Base-by-base conservation (phyloP, 2,888 invertebrate genomes). In the Malacosoma neustria region DNA sequence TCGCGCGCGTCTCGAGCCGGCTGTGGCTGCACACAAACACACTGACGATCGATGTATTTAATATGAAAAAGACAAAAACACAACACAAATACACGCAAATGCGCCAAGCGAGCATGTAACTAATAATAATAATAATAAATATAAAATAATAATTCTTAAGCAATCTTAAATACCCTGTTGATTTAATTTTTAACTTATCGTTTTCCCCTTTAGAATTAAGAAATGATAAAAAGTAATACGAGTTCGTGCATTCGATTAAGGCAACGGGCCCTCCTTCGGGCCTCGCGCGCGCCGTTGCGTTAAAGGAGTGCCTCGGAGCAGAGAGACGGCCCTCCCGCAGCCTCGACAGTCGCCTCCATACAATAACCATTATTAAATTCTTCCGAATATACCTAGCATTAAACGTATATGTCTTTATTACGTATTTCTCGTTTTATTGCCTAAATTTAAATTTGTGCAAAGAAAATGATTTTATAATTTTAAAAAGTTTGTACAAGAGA, bases 141-240 rank as follows among this genome's bases (percentile, higher is more conserved):
- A 84, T 71, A 75, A 81, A 80, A 80, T 75, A 70, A 80, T 70
- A 75, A 71, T 72, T 71, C 82, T 80, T 79, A 84, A 79, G 80
- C 79, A 74, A 82, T 81, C 77, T 81, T 84, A 81, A 81, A 85
- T 85, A 85, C 84, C 84, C 85, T 85, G 84, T 85, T 82, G 80
- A 80, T 82, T 82, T 77, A 69, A 72, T 74, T 74, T 72, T 63
- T 69, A 63, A 66, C 54, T 60, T 51, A 67, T 55, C 53, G 51
- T 57, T 63, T 66, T 65, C 59, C 64, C 58, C 57, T 59, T 63
- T 54, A 61, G 67, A 65, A 57, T 57, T 61, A 64, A 55, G 58
- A 63, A 62, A 61, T 51, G 48, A 44, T 32, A 29, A 39, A 32
- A 32, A 13, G 13, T 9, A 32, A 32, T 32, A 32, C 9, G 13